phyloP scores from a whole-genome alignment of 2,888 invertebrate species.

The Uropetala carovei region DNA sequence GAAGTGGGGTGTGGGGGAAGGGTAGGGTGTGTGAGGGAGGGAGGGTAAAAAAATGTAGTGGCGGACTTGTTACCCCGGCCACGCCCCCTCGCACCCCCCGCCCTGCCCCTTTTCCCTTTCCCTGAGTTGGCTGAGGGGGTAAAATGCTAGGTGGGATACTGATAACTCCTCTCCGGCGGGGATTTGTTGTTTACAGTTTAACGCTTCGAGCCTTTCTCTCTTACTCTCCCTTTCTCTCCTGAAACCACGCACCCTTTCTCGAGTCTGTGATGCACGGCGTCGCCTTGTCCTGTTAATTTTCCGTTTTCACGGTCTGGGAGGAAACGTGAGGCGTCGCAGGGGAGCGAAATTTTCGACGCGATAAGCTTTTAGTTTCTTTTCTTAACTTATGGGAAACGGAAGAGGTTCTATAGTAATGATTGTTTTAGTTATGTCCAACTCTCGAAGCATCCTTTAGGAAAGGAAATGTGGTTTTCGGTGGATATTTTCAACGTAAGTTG shows the following conservation, averaged over 20 bases:
- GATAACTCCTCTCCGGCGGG: conserved; percentile 6
- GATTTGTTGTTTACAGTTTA: conserved; percentile 28
- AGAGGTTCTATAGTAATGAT: no score
- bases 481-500: no score
- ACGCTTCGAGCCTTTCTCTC: neutral
- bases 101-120: neutral
- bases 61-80: neutral
- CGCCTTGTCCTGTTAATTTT: neutral
- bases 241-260: neutral
- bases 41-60: neutral
- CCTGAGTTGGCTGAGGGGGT: neutral
- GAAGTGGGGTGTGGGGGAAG: no score
- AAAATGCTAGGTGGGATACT: neutral
- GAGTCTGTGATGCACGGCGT: neutral
- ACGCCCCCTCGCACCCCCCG: neutral
- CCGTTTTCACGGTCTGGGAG: neutral
- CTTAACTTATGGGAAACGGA: no score
- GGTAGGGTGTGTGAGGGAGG: neutral
- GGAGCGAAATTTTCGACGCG: neutral
- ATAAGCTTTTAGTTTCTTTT: neutral
- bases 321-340: neutral
- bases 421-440: no score
- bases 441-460: no score
- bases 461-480: no score
- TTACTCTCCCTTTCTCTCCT: neutral